Percentiles rank a stretch among this genome's conserved stretches.
Evolutionary conservation across 30 jellyfish, hydroid and myxozoan species (phyloP).

Genomic region (Cassiopea andromeda): DNA sequence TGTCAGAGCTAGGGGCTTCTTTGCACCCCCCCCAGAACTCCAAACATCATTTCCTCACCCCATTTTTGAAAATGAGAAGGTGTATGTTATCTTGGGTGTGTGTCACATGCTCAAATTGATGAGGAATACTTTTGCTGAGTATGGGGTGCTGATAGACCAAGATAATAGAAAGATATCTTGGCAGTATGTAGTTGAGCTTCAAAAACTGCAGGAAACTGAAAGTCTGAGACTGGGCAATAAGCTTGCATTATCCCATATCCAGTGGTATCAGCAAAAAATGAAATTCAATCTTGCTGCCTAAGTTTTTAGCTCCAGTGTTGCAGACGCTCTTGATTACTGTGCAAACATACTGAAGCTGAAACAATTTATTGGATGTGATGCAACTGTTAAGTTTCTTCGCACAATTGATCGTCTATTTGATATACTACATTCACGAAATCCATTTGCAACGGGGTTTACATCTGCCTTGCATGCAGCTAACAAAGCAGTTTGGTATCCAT

Average conservation of each 20-base stretch:
- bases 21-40: constrained; percentile 44
- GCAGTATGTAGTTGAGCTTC: no score
- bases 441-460: constrained; percentile 76
- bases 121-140: constrained; percentile 18
- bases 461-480: constrained; percentile 67
- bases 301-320: constrained; percentile 77
- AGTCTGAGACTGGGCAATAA: constrained; percentile 70
- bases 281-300: constrained; percentile 83
- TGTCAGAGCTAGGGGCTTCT: constrained; percentile 65
- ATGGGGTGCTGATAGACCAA: constrained; percentile 8
- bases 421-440: constrained; percentile 68
- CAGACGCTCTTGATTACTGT: constrained; percentile 74
- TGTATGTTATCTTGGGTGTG: constrained; percentile 62
- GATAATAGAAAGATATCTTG: no score
- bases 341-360: constrained; percentile 35
- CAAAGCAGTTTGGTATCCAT: constrained; percentile 52
- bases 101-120: constrained; percentile 83
- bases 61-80: background rate
- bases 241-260: constrained; percentile 52
- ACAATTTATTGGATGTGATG: constrained; percentile 65
- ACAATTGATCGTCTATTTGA: constrained; percentile 61
- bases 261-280: constrained; percentile 77
- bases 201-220: constrained; percentile 37
- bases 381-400: constrained; percentile 60
- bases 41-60: constrained; percentile 63